These are phyloP conservation scores for Lanistes nyassanus DNA, from an alignment of 1,140 invertebrate species.

Conservation along the genomic window DNA sequence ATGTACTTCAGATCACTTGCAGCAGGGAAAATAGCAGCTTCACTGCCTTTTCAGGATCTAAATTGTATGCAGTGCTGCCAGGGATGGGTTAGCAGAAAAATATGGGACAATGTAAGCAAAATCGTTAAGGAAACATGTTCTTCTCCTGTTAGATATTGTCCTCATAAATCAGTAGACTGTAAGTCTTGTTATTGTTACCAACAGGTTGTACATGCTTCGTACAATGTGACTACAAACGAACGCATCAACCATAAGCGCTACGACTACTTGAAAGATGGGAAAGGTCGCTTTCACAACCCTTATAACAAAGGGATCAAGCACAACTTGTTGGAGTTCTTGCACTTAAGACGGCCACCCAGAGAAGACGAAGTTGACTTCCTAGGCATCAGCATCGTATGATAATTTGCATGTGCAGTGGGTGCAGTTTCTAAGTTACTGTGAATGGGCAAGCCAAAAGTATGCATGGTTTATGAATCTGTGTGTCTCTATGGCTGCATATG, in stretches of 20 bases:
- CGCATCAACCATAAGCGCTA: slow-evolving; percentile 93
- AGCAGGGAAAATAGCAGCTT: background rate
- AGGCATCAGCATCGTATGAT: slow-evolving; percentile 34
- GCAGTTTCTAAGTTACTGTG: no score
- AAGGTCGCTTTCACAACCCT: slow-evolving; percentile 87
- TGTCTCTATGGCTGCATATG: no score
- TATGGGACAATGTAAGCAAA: background rate
- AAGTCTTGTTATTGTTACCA: slow-evolving; percentile 24
- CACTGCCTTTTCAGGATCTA: background rate
- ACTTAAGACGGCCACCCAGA: slow-evolving; percentile 43
- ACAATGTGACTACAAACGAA: slow-evolving; percentile 94
- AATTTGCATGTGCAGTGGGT: background rate
- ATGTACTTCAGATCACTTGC: background rate
- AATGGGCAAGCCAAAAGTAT: no score
- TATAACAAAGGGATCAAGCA: slow-evolving; percentile 86
- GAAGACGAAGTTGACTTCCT: slow-evolving; percentile 53
- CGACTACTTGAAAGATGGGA: slow-evolving; percentile 85
- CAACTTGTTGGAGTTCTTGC: slow-evolving; percentile 90
- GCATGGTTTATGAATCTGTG: no score
- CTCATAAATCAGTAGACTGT: background rate
- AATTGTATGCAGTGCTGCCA: no score
- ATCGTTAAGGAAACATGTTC: background rate
- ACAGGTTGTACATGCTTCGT: slow-evolving; percentile 67
- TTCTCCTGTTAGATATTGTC: background rate
- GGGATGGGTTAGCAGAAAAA: background rate